Conservation (phyloP, 2,888 invertebrate species). For the Ecdyonurus torrentis region DNA sequence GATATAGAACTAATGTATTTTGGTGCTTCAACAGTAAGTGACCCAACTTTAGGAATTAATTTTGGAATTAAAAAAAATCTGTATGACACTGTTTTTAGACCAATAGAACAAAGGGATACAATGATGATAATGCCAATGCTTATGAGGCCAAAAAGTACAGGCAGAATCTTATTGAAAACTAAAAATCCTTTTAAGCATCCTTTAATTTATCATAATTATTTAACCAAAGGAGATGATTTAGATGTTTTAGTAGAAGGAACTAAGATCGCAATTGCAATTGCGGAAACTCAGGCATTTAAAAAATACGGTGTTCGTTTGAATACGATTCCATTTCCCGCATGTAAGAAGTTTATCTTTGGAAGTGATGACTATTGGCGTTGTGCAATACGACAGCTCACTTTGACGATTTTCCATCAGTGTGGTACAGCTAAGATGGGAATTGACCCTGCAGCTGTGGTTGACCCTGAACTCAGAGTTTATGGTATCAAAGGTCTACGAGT, state of each 20-base stretch:
- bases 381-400: constrained; percentile 6
- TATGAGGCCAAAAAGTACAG: constrained; percentile 53
- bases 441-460: constrained; percentile 43
- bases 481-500: constrained; percentile 44
- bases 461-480: constrained; percentile 39
- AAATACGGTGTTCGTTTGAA: constrained; percentile 14
- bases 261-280: constrained; percentile 15
- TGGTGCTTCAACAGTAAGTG: constrained; percentile 32
- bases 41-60: constrained; percentile 31
- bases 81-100: constrained; percentile 27
- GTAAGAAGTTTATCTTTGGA: constrained; percentile 12
- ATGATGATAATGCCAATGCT: constrained; percentile 49
- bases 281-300: constrained; percentile 15
- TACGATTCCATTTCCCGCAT: constrained; percentile 17
- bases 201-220: constrained; percentile 60
- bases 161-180: constrained; percentile 44
- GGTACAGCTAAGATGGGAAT: constrained; percentile 22
- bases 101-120: constrained; percentile 33
- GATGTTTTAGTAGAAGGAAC: constrained; percentile 14
- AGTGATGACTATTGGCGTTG: constrained; percentile 14
- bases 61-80: constrained; percentile 31
- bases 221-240: constrained; percentile 37
- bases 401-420: constrained; percentile 12
- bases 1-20: constrained; percentile 47
- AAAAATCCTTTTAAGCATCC: constrained; percentile 55